These are phyloP conservation scores for Eutrigla gurnardus DNA, from an alignment of 2,797 vertebrate species.

Conservation along the genomic window DNA sequence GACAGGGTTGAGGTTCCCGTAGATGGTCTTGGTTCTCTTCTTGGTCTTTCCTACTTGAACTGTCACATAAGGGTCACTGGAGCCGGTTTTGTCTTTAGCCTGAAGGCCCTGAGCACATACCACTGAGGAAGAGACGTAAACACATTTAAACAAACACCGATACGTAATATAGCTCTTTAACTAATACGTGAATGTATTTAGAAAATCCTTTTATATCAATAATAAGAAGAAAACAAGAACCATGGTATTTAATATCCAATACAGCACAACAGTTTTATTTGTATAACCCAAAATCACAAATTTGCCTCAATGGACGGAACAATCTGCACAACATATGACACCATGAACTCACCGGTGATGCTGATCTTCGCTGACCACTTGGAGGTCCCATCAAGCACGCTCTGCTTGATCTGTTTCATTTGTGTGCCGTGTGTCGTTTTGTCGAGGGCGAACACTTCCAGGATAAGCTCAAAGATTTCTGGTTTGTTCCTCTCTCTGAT, in stretches of 20 bases:
- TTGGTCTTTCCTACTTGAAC: conserved; percentile 99
- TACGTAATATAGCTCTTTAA: not conserved
- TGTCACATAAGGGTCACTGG: conserved; percentile 97
- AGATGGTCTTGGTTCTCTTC: conserved; percentile 98
- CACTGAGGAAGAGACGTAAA: conserved; percentile 78
- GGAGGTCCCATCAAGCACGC: conserved; percentile 96
- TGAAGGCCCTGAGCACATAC: conserved; percentile 96
- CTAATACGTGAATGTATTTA: not conserved
- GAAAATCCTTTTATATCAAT: not conserved
- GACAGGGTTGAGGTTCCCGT: conserved; percentile 96
- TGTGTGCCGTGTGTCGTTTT: conserved; percentile 90
- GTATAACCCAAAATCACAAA: not conserved
- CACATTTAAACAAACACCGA: conserved; percentile 12
- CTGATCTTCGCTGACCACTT: conserved; percentile 99
- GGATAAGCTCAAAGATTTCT: conserved; percentile 97
- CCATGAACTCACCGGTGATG: conserved; percentile 88
- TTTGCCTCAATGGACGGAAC: not conserved
- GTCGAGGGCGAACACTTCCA: conserved; percentile 92
- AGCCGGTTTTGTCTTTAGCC: conserved; percentile 98
- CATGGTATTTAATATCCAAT: not conserved
- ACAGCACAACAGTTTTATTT: not conserved
- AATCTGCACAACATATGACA: not conserved
- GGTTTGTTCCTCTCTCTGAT: conserved; percentile 98
- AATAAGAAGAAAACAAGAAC: conserved; percentile 1
- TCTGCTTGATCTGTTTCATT: conserved; percentile 98